Evolutionary conservation across 2,797 vertebrate genomes (phyloP).

Genomic region (Cryptoprocta ferox): DNA sequence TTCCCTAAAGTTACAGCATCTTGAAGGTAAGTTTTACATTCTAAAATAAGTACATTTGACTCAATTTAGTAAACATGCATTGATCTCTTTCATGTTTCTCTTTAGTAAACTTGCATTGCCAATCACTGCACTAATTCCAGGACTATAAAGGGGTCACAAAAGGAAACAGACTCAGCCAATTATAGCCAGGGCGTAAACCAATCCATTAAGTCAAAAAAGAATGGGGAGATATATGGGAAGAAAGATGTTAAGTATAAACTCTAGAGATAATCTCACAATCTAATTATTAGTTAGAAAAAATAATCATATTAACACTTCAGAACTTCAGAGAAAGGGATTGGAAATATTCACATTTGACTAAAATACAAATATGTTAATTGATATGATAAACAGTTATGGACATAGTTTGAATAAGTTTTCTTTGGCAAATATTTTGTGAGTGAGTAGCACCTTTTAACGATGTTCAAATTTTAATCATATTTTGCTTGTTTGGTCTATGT

Average conservation of each 20-base stretch:
- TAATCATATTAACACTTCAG: background rate
- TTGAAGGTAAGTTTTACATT: background rate
- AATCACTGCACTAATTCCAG: background rate
- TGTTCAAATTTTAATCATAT: background rate
- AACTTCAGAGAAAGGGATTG: background rate
- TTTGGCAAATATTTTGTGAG: background rate
- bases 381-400: background rate
- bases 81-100: background rate
- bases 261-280: background rate
- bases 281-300: background rate
- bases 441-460: background rate
- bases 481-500: background rate
- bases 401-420: background rate
- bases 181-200: background rate
- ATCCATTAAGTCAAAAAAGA: background rate
- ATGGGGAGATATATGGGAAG: background rate
- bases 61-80: conserved; percentile 28
- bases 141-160: background rate
- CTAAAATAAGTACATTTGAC: background rate
- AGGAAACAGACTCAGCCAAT: background rate
- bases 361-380: background rate
- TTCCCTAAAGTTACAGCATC: background rate
- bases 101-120: background rate
- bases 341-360: background rate
- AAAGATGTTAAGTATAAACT: background rate